Base-by-base conservation (phyloP, 1,140 invertebrate species). In the Penaeus vannamei region DNA sequence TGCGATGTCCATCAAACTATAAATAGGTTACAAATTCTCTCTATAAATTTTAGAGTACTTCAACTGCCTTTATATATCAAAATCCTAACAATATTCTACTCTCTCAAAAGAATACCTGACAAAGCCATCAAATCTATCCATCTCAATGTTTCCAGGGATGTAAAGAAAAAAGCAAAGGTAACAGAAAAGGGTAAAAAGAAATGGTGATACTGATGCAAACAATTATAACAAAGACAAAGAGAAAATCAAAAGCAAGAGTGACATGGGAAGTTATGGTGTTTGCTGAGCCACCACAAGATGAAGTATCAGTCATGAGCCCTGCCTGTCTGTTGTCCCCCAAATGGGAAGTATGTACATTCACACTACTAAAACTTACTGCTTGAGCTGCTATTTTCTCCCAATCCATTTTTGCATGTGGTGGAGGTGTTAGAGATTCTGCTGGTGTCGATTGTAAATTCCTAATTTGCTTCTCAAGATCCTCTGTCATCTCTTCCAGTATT, bases 371-470 rank as follows among this genome's bases (percentile, higher is more conserved):
- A 82, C 89, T 86, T 23, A 90, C 89, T 46, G 85, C 66, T 42
- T 84, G 85, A 20, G 90, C 90, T 42, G 90, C 85, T 19, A 90
- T 87, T 76, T 79, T 84, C 29, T 87, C 83, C 90, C 90, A 90
- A 42, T 90, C 90, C 64, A 87, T 42, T n/a, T 87, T 86, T 19
- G 46, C 64, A 60, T 32, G 32, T 53, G 36, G 61, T 5, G 66
- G 64, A 10, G 86, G 77, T 62, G 26, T 66, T 17, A 90, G 46
- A 29, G 84, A 46, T 61, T 53, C 66, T 26, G 46, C 10, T 3
- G 85, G 66, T 23, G 59, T 81, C 22, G 59, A 19, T 17, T 23
- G n/a, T 20, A 89, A 85, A 26, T 69, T 19, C 12, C 61, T 85
- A 12, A 85, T 85, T 17, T 84, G 19, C 5, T 89, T 61, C 53